Evolutionary conservation across 2,888 invertebrate species (phyloP).

Genomic region (Metacarcinus magister): DNA sequence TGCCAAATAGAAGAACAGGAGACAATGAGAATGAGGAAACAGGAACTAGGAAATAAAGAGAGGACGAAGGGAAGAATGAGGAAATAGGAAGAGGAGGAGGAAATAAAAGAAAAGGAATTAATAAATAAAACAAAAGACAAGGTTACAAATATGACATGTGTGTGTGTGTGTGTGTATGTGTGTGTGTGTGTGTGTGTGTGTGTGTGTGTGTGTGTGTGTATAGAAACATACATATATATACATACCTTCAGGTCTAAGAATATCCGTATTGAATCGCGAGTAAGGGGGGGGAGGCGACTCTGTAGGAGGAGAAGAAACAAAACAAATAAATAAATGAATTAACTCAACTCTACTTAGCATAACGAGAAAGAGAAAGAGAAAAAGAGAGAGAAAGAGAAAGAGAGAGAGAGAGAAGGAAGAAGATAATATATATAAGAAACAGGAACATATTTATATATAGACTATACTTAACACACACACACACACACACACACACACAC

Average conservation of each 20-base stretch:
- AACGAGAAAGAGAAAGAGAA: not conserved
- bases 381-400: not conserved
- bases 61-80: too few relatives aligned
- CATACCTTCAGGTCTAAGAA: constrained; percentile 92
- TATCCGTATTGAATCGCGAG: constrained; percentile 88
- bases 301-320: constrained; percentile 86
- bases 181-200: not conserved
- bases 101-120: too few relatives aligned
- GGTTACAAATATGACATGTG: too few relatives aligned
- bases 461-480: not conserved
- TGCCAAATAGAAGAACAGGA: not conserved
- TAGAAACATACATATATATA: constrained; percentile 83
- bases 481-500: too few relatives aligned
- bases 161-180: not conserved
- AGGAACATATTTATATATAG: not conserved
- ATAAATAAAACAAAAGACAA: too few relatives aligned
- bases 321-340: not conserved
- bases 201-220: too few relatives aligned
- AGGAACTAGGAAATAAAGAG: too few relatives aligned
- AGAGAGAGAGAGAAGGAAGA: not conserved
- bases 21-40: too few relatives aligned
- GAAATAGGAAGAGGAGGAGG: too few relatives aligned
- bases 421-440: not conserved
- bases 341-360: not conserved
- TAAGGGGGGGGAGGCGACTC: constrained; percentile 94